A percentile compares a stretch with the other conserved stretches of the same genome.
phyloP scores from a whole-genome alignment of 1,140 invertebrate species.

The Ips typographus region DNA sequence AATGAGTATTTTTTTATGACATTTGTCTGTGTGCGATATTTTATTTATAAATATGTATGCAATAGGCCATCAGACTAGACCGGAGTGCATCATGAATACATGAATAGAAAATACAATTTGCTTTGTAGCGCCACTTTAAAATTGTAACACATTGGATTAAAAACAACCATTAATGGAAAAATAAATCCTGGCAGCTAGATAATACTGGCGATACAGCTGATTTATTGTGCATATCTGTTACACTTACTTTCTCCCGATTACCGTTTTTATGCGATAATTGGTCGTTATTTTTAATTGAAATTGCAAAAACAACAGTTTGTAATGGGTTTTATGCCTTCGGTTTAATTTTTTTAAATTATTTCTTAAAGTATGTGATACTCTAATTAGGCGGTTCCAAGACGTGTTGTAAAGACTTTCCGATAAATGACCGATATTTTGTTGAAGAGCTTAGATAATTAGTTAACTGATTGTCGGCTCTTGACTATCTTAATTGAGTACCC shows the following conservation, averaged over 20 bases:
- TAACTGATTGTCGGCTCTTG: no score
- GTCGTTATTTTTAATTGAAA: slow-evolving; percentile 34
- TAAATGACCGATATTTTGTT: no score
- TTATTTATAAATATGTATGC: no score
- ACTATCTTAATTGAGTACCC: no score
- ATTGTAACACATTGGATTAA: background rate
- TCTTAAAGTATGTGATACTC: background rate
- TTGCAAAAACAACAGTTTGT: slow-evolving; percentile 26
- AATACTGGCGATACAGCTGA: slow-evolving; percentile 16
- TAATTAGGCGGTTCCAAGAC: slow-evolving; percentile 3
- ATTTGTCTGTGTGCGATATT: background rate
- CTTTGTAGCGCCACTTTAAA: no score
- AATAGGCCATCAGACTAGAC: no score
- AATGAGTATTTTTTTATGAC: background rate
- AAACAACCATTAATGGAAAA: background rate
- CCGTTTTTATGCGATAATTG: slow-evolving; percentile 33
- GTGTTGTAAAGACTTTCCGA: no score
- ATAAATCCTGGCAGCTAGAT: slow-evolving; percentile 20
- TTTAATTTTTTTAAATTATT: slow-evolving; percentile 19
- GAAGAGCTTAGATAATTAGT: no score
- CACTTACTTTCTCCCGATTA: slow-evolving; percentile 31
- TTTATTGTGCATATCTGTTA: slow-evolving; percentile 32
- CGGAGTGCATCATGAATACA: no score
- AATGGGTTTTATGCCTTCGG: slow-evolving; percentile 29
- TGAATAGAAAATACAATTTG: no score